Base-by-base conservation (phyloP, 2,888 invertebrate species). In the Leptinotarsa tumamoca region DNA sequence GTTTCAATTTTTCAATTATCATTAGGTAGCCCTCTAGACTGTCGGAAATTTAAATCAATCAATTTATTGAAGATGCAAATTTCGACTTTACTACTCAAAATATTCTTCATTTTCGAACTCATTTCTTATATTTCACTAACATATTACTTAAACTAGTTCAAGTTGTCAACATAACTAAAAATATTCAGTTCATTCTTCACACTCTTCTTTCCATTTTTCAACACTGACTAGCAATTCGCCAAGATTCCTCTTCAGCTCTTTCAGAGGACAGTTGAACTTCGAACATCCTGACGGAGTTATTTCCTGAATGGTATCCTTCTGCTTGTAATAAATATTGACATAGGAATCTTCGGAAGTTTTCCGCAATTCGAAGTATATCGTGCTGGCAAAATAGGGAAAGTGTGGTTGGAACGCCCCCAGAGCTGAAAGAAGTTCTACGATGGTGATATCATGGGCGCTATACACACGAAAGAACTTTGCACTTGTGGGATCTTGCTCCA, bases 381-480 rank as follows among this genome's bases (percentile, higher is more conserved):
- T 17, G n/a, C 52, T 52, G 15, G 52, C 52, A 52, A 17, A 52
- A n/a, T 52, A 17, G 15, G 52, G 52, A 52, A 1, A 1, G 13
- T 54, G 54, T 2, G 54, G 54, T 54, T 18, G 13, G 3, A 54
- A 54, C 7, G 54, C n/a, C 18, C 54, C 54, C 18, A 54, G 13
- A 18, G 54, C 54, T 54, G 54, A 18, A 13, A 54, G 54, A 54
- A 54, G 1, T 54, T 10, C 18, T 3, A 14, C 54, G n/a, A 54
- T n/a, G 1, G n/a, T 54, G 7, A 13, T 10, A 18, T 54, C 54
- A 13, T 54, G 54, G 3, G 18, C 54, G 18, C 54, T 54, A 13
- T 54, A 54, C 52, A 77, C 71, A 56, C 66, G 71, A 51, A 70
- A 76, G 67, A 73, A 76, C 54, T 61, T 14, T 7, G 27, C 43